A percentile compares a stretch with the other conserved stretches of the same genome.
Conservation (phyloP, 2,113 vertebrate species). For the Pholis gunnellus region DNA sequence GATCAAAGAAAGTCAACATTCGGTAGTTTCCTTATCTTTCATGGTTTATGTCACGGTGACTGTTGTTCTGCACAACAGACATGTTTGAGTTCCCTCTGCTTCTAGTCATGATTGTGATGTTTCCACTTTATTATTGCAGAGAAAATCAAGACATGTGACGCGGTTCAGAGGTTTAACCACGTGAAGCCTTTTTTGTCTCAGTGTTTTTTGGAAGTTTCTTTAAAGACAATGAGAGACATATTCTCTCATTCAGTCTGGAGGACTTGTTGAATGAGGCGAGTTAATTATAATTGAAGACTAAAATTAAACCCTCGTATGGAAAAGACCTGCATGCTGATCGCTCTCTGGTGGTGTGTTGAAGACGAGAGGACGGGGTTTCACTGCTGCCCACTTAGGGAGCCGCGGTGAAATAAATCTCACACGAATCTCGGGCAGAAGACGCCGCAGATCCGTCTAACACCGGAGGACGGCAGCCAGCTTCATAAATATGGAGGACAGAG, state of each 20-base stretch:
- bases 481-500: constrained; percentile 75
- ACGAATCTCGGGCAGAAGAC: constrained; percentile 48
- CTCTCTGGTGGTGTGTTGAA: neutral
- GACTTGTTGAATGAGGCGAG: neutral
- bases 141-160: too few relatives aligned
- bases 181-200: too few relatives aligned
- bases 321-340: constrained; percentile 23
- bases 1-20: too few relatives aligned
- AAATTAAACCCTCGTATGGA: neutral
- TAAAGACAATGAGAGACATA: neutral
- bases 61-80: too few relatives aligned
- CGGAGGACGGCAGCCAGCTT: constrained; percentile 56
- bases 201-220: neutral
- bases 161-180: too few relatives aligned
- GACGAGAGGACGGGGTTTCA: neutral
- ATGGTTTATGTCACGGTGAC: too few relatives aligned
- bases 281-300: constrained; percentile 3
- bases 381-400: constrained; percentile 34
- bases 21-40: too few relatives aligned
- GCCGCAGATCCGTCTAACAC: constrained; percentile 49
- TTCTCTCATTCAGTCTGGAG: neutral
- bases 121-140: too few relatives aligned
- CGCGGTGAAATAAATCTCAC: constrained; percentile 53
- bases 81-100: too few relatives aligned
- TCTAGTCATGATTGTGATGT: too few relatives aligned